phyloP scores from a whole-genome alignment of 2,888 invertebrate species.

The Xylophagus ater region DNA sequence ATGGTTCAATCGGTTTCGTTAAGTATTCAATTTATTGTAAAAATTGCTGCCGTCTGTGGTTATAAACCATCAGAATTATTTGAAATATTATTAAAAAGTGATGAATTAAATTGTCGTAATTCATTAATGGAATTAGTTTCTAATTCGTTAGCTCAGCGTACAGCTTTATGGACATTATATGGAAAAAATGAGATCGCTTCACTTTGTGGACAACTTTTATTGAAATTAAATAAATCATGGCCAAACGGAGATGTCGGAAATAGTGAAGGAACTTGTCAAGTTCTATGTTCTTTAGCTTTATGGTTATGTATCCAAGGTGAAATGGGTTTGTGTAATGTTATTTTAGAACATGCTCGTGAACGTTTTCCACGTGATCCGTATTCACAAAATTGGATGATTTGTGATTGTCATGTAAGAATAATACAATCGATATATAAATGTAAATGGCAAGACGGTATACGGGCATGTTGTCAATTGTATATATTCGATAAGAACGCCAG shows the following conservation, averaged over 20 bases:
- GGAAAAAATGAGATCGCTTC: constrained; percentile 79
- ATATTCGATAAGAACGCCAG: constrained; percentile 57
- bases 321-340: constrained; percentile 46
- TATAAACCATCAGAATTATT: constrained; percentile 38
- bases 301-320: constrained; percentile 41
- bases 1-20: constrained; percentile 61
- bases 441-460: constrained; percentile 59
- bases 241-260: constrained; percentile 44
- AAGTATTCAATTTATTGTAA: constrained; percentile 65
- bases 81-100: constrained; percentile 70
- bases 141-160: constrained; percentile 68
- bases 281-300: constrained; percentile 53
- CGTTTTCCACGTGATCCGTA: constrained; percentile 53
- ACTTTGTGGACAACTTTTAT: constrained; percentile 64
- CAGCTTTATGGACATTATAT: constrained; percentile 79
- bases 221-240: constrained; percentile 59
- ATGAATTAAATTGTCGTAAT: constrained; percentile 74
- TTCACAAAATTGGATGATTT: constrained; percentile 55
- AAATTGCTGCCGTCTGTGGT: constrained; percentile 51
- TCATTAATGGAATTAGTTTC: constrained; percentile 71
- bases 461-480: constrained; percentile 54
- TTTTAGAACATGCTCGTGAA: constrained; percentile 51
- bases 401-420: constrained; percentile 47
- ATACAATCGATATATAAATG: constrained; percentile 40
- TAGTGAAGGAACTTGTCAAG: constrained; percentile 57